phyloP scores from a whole-genome alignment of 2,113 vertebrate species.

The Lepidothrix coronata region DNA sequence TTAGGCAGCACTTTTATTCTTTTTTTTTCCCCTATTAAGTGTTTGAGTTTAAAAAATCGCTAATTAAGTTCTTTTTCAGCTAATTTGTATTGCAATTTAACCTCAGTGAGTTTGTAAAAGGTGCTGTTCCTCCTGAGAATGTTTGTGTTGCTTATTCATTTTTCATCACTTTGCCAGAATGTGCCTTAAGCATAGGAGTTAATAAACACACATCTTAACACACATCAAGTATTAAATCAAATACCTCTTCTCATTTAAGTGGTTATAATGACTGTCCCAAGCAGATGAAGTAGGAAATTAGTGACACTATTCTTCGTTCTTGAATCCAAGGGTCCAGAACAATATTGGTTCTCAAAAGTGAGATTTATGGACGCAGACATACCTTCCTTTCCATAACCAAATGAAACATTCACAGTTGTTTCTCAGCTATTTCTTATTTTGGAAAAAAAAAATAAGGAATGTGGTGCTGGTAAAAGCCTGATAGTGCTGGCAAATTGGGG shows the following conservation, averaged over 20 bases:
- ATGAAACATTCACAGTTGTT: neutral
- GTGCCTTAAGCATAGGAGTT: neutral
- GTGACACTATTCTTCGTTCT: neutral
- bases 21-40: neutral
- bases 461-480: neutral
- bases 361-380: neutral
- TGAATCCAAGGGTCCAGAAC: neutral
- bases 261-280: neutral
- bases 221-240: neutral
- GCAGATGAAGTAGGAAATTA: neutral
- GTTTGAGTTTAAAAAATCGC: neutral
- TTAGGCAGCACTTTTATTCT: neutral
- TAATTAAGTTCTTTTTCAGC: slow-evolving; percentile 8
- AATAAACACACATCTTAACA: neutral
- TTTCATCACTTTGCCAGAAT: neutral
- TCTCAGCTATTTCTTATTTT: neutral
- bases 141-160: neutral
- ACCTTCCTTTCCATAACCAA: neutral
- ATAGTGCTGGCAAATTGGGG: neutral
- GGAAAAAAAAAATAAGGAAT: neutral
- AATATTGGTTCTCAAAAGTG: neutral
- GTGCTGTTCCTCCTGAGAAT: neutral
- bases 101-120: neutral
- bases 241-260: neutral
- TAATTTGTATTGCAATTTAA: neutral